phyloP scores from a whole-genome alignment of 2,797 vertebrate species.

The Ispidina picta region DNA sequence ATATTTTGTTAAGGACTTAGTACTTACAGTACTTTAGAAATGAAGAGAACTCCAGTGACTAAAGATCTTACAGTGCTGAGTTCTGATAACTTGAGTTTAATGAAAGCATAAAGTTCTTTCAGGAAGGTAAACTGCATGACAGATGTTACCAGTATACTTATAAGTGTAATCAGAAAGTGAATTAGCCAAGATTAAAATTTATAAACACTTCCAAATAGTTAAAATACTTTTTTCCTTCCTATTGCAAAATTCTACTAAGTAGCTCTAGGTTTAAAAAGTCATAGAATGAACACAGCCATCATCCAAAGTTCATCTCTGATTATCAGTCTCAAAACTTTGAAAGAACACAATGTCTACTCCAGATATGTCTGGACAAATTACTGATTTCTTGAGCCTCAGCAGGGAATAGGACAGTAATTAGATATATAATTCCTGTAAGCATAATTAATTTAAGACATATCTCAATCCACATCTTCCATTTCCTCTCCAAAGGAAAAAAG shows the following conservation, averaged over 20 bases:
- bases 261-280: background rate
- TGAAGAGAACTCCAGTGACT: background rate
- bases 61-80: background rate
- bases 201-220: background rate
- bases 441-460: slow-evolving; percentile 2
- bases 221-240: background rate
- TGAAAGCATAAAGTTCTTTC: background rate
- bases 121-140: background rate
- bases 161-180: background rate
- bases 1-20: background rate
- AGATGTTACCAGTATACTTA: background rate
- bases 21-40: background rate
- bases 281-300: background rate
- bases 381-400: background rate
- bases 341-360: background rate
- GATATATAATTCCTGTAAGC: background rate
- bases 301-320: background rate
- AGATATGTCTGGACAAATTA: background rate
- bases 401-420: background rate
- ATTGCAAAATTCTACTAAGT: background rate
- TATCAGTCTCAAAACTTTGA: background rate
- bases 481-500: background rate
- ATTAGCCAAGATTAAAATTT: background rate
- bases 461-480: background rate
- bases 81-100: background rate